Evolutionary conservation across 1,140 invertebrate species (phyloP).

Genomic region (Trichonephila clavata): DNA sequence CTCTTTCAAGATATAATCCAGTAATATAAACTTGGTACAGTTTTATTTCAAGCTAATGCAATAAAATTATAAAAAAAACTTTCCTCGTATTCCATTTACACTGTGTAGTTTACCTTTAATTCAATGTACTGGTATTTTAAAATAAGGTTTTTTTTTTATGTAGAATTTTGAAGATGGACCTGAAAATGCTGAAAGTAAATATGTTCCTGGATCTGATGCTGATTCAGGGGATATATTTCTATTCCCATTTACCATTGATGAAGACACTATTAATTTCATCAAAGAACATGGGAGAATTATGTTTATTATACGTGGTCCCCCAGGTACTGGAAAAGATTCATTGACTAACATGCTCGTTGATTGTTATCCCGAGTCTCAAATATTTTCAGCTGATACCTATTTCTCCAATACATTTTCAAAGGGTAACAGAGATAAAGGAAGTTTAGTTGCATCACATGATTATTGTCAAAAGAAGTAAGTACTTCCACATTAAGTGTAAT

Average conservation of each 20-base stretch:
- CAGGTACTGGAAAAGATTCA: constrained; percentile 64
- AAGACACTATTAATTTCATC: constrained; percentile 13
- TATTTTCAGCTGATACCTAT: constrained; percentile 61
- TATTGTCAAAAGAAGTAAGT: constrained; percentile 39
- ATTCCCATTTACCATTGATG: constrained; percentile 57
- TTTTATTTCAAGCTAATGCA: too few species aligned
- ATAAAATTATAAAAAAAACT: too few species aligned
- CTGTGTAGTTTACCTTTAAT: too few species aligned
- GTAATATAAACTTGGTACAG: too few species aligned
- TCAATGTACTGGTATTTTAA: too few species aligned
- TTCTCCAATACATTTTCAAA: constrained; percentile 43
- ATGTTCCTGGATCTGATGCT: constrained; percentile 58
- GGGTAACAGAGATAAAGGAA: neutral
- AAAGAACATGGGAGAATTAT: constrained; percentile 66
- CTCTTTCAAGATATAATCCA: too few species aligned
- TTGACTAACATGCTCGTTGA: constrained; percentile 19
- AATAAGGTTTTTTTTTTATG: too few species aligned
- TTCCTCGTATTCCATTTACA: too few species aligned
- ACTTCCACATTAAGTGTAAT: neutral
- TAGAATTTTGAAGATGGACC: too few species aligned
- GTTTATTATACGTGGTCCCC: constrained; percentile 66
- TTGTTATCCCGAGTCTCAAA: neutral
- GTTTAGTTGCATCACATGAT: constrained; percentile 15
- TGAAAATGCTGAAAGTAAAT: neutral
- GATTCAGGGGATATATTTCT: constrained; percentile 54